Conservation (phyloP, 2,113 vertebrate species). For the Hippocampus abdominalis region DNA sequence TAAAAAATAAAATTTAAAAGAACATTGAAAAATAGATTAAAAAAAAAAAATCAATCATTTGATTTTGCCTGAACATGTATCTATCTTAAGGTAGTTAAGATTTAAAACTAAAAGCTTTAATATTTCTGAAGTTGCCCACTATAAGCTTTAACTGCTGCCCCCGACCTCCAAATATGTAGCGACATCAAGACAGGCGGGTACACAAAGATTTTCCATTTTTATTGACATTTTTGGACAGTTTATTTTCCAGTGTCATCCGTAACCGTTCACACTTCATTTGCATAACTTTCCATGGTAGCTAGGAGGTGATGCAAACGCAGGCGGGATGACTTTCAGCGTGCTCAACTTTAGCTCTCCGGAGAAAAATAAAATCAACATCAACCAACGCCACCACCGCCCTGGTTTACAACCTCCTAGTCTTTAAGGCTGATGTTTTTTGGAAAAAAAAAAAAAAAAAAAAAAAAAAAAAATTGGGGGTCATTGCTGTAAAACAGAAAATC, state of each 20-base stretch:
- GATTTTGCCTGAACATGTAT: too few species aligned
- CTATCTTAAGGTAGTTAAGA: too few species aligned
- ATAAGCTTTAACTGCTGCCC: too few species aligned
- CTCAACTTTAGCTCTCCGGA: conserved; percentile 23
- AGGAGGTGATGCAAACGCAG: conserved; percentile 62
- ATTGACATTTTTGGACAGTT: conserved; percentile 92
- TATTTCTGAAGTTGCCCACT: too few species aligned
- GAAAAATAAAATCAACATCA: conserved; percentile 19
- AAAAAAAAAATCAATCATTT: too few species aligned
- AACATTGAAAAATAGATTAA: too few species aligned
- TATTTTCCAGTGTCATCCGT: conserved; percentile 95
- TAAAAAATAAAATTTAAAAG: too few species aligned
- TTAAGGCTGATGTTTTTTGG: conserved; percentile 82
- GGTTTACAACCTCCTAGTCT: conserved; percentile 77
- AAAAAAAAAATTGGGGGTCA: conserved; percentile 66
- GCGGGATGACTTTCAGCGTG: conserved; percentile 24
- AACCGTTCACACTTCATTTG: conserved; percentile 79
- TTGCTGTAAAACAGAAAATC: conserved; percentile 79
- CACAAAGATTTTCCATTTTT: conserved; percentile 71
- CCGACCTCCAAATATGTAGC: background rate
- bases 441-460: conserved; percentile 38
- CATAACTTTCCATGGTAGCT: conserved; percentile 79
- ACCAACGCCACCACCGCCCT: conserved; percentile 39
- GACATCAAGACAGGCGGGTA: background rate
- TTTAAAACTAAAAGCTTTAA: too few species aligned